Evolutionary conservation across 2,888 invertebrate genomes (phyloP).

Genomic region (Nemurella pictetii): DNA sequence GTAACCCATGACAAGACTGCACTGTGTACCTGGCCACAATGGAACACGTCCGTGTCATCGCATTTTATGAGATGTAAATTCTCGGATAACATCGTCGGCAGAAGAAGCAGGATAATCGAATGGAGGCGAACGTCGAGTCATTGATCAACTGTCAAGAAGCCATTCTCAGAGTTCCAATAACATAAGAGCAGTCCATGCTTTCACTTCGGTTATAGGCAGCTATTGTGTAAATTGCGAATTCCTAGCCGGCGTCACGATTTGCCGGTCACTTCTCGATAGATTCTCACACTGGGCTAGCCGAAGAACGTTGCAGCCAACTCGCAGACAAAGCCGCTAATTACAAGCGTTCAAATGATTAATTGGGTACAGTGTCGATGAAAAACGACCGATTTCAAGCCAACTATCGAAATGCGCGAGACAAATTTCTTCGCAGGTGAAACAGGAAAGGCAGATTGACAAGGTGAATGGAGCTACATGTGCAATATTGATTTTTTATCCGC

Average conservation of each 20-base stretch:
- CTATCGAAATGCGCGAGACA: neutral
- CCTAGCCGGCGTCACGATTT: neutral
- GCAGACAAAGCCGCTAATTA: neutral
- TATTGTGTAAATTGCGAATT: neutral
- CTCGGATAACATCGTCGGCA: neutral
- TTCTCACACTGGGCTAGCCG: neutral
- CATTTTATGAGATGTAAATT: neutral
- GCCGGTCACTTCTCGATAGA: neutral
- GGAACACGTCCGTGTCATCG: neutral
- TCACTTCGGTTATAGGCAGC: neutral
- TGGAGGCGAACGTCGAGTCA: neutral
- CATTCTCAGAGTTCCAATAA: neutral
- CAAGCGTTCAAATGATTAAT: neutral
- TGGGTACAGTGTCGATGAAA: neutral
- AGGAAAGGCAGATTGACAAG: neutral
- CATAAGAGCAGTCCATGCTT: neutral
- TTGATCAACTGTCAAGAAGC: neutral
- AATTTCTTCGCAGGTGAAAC: neutral
- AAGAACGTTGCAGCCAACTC: neutral
- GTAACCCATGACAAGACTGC: no score
- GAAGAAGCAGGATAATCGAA: neutral
- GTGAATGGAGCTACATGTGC: neutral
- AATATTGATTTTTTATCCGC: neutral
- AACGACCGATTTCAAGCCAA: neutral
- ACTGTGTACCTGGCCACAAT: neutral